Conservation (phyloP, 2,888 invertebrate genomes). For the Agrochola litura region DNA sequence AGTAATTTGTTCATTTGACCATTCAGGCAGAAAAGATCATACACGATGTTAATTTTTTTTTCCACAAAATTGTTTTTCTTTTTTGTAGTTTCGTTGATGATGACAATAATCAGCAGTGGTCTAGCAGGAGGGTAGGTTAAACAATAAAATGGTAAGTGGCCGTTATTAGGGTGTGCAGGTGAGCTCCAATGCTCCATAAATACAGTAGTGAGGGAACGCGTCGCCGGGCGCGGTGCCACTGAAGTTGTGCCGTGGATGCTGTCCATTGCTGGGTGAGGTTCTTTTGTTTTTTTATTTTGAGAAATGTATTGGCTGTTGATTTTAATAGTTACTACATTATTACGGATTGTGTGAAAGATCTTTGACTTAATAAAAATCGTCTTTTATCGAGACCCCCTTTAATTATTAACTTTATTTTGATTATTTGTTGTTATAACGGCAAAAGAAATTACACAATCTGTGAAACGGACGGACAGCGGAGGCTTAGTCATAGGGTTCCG, state of each 20-base stretch:
- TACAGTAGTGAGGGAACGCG: slow-evolving; percentile 52
- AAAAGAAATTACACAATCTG: too few species aligned
- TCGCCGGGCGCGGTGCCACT: slow-evolving; percentile 6
- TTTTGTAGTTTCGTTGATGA: neutral
- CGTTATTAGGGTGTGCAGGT: slow-evolving; percentile 68
- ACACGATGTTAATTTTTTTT: neutral
- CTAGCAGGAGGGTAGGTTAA: slow-evolving; percentile 52
- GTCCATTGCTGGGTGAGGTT: slow-evolving; percentile 61
- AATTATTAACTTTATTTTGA: too few species aligned
- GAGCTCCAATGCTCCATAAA: slow-evolving; percentile 52
- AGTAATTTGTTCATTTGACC: slow-evolving; percentile 26
- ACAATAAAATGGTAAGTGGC: slow-evolving; percentile 67
- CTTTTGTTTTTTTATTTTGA: neutral
- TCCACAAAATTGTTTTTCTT: too few species aligned
- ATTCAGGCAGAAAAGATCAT: neutral
- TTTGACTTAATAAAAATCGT: too few species aligned
- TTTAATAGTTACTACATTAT: too few species aligned
- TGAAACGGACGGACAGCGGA: too few species aligned
- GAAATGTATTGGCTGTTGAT: too few species aligned
- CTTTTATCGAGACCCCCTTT: too few species aligned
- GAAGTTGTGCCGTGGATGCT: slow-evolving; percentile 19
- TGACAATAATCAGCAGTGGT: slow-evolving; percentile 22
- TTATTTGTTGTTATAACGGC: too few species aligned
- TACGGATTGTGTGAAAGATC: too few species aligned
- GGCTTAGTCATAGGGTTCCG: too few species aligned